Base-by-base conservation (phyloP, 1,140 invertebrate species). In the Drosophila ercepeae region DNA sequence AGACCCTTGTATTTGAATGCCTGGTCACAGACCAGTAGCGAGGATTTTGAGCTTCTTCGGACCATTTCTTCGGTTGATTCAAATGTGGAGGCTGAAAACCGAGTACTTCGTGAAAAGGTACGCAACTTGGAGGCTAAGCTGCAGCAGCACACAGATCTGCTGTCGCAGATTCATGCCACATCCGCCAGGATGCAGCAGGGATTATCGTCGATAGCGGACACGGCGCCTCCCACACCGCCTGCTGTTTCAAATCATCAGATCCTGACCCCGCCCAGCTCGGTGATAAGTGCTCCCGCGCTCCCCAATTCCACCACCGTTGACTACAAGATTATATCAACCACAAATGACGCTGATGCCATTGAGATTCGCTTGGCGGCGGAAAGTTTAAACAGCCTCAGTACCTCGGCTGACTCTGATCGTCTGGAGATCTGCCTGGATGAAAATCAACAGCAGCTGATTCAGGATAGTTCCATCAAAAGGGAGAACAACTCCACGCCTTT, bases 311-410 rank as follows among this genome's bases (percentile, higher is more conserved):
- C 29, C 4, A 32, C 29, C 9, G 42, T 88, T 6, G 89, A 88
- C 39, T 90, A 89, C 29, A 90, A 89, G n/a, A 90, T 89, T 8
- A 68, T 90, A 36, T 46, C 89, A 1, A 29, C 79, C 5, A 50
- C 67, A 6, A 70, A 50, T 7, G 83, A 89, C 41, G 49, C 83
- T 5, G 84, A 89, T 41, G 64, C 78, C 34, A 83, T 90, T 18
- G 89, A 90, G 42, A 89, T 90, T 25, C 75, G 82, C 6, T 41
- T 88, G 42, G 84, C 89, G 0, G 78, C 82, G 2, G 84, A 90
- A 50, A 84, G 75, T n/a, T 11, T 84, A 0, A 86, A 84, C 44
- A 82, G 82, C 41, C 39, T 89, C 14, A 90, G 88, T 50, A 69
- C 55, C 7, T 90, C 86, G 0, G 63, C 69, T 0, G 89, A 90